Conservation (phyloP, 2,113 vertebrate genomes). For the Miniopterus natalensis region DNA sequence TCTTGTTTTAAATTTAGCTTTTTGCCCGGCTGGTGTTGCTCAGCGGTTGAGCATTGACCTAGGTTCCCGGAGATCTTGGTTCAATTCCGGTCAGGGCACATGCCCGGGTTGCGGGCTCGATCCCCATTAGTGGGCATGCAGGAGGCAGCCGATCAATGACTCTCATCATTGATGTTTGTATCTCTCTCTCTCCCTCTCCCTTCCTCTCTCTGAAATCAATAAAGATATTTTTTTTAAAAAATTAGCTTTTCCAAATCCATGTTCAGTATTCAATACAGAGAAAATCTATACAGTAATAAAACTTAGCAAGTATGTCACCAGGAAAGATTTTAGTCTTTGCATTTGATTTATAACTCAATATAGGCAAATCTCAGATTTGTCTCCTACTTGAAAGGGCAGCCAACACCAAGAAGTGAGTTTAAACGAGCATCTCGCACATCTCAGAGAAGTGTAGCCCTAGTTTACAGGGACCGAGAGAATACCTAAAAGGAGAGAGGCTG, state of each 20-base stretch:
- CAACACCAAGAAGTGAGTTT: not conserved
- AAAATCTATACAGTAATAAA: not conserved
- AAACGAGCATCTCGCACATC: not conserved
- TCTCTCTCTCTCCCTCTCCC: too few species aligned
- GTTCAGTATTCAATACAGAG: not conserved
- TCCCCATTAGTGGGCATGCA: too few species aligned
- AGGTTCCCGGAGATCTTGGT: too few species aligned
- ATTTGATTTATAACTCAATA: not conserved
- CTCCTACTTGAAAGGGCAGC: not conserved
- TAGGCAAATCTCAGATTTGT: not conserved
- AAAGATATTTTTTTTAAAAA: too few species aligned
- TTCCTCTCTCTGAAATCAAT: too few species aligned
- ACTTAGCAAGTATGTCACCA: not conserved
- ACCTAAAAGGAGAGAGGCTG: not conserved
- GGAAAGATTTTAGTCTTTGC: not conserved
- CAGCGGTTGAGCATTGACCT: too few species aligned
- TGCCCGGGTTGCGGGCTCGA: too few species aligned
- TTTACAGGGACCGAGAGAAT: not conserved
- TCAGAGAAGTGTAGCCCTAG: not conserved
- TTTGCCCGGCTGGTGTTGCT: too few species aligned
- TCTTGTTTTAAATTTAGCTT: not conserved
- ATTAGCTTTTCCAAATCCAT: not conserved
- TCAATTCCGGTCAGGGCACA: too few species aligned
- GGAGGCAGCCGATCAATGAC: too few species aligned
- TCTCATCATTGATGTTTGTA: too few species aligned